Evolutionary conservation across 1,140 invertebrate species (phyloP), one percentile per base, ranked within the genome.

Genomic region (Zaprionus ornatus): DNA sequence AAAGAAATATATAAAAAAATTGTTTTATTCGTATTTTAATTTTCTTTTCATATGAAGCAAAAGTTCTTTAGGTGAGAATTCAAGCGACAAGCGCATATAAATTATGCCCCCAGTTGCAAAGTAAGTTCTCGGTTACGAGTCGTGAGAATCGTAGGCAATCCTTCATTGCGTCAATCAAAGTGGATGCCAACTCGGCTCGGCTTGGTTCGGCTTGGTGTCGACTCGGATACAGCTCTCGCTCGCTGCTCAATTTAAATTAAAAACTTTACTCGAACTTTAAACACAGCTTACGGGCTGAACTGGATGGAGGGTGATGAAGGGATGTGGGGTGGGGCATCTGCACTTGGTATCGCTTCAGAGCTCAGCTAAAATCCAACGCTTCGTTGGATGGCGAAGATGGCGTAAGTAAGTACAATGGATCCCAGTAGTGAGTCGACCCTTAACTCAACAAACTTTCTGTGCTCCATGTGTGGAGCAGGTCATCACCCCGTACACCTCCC

Each of bases 191-290:
- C 25, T 50, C 56, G 29, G 50, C 35, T 74, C 48, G 54, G 77
- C 57, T 71, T 55, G 54, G 54, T 17, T 74, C 42, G 29, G 50
- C 50, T 74, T 48, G 45, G 74, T 62, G 68, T 68, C 63, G 66
- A 60, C 81, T 74, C 74, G 71, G 59, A 55, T 83, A 72, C 80
- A 79, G 70, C 54, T 56, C 23, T 40, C 57, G 50, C 17, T 59
- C 42, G 23, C 37, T 57, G 76, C 85, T 87, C 83, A 82, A 86
- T 82, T 86, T 87, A 82, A 86, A 82, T 87, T 79, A 82, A 87
- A 79, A 86, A 86, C 68, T 85, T 85, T 85, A 54, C 56, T 37
- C 25, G 29, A 82, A 85, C 82, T 85, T 85, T 85, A 85, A 86
- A 57, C 74, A 69, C 78, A 69, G 82, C 70, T 84, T 72, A 79